Base-by-base conservation (phyloP, 2,797 vertebrate species). In the Hippopotamyrus pictus region DNA sequence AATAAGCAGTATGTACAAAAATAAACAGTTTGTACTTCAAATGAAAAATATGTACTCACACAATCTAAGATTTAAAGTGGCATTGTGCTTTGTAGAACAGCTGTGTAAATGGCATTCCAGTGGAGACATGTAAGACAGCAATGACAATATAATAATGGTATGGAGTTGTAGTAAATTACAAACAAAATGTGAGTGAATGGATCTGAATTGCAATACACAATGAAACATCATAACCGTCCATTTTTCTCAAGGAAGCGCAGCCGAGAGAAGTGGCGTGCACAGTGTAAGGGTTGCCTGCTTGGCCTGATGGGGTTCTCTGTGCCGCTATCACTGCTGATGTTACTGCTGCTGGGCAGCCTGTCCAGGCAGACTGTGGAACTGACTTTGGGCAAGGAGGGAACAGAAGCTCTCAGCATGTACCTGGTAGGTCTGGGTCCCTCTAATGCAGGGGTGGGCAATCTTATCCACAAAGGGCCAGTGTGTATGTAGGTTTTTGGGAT, bases 271-370 rank as follows among this genome's bases (percentile, higher is more conserved):
- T 92, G 96, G 0, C 92, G 93, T 0, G 93, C 96, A 0, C 95
- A 95, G 51, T 96, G 95, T 57, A 96, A 96, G 89, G 96, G 96
- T 90, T 96, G 95, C 88, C 89, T 96, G 33, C 91, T 96, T 48
- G 95, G 96, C 4, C 90, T 97, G 88, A 91, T 96, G 79, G 97
- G 96, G 22, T 96, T 97, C 93, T 91, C 91, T 3, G 88, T 97
- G 33, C 97, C 97, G 0, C 84, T 97, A 90, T 94, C 95, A 53
- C 93, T 97, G 76, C 93, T 97, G 89, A 92, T 91, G 1, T 65
- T 93, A 0, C 91, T 97, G 92, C 53, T 97, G 0, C 92, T 97
- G 89, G 96, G 96, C 0, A 88, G 91, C 51, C 89, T 97, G 37
- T 96, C 96, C 88, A 86, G 73, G 69, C 95, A 96, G n/a, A 0